Conservation (phyloP, 2,797 vertebrate species). For the Acestrorhynchus altus region DNA sequence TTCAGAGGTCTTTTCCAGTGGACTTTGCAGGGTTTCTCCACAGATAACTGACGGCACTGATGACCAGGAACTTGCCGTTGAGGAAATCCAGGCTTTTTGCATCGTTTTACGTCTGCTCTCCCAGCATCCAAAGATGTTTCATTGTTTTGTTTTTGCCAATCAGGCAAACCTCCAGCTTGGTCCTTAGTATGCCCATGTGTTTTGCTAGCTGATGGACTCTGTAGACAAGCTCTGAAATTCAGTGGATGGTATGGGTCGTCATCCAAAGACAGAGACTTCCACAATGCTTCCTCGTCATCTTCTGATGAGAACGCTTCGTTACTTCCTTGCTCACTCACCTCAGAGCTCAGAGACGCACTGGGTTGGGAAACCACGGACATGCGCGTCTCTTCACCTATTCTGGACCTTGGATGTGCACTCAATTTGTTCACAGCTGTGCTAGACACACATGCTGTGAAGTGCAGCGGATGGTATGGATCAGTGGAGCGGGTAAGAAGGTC, state of each 20-base stretch:
- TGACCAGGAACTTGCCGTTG: conserved; percentile 59
- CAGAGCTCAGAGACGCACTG: conserved; percentile 36
- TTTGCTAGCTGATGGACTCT: conserved; percentile 50
- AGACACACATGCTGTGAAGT: conserved; percentile 73
- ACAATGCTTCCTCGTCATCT: conserved; percentile 77
- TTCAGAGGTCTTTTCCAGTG: conserved; percentile 68
- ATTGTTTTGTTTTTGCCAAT: neutral
- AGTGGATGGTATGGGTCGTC: conserved; percentile 80
- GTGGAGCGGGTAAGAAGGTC: conserved; percentile 72
- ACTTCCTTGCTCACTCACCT: conserved; percentile 59
- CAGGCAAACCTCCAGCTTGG: neutral
- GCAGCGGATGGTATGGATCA: conserved; percentile 82
- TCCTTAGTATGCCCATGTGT: neutral
- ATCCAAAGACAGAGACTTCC: conserved; percentile 69
- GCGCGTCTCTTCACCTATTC: neutral
- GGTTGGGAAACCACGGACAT: conserved; percentile 41
- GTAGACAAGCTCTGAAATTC: conserved; percentile 75
- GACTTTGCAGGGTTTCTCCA: conserved; percentile 57
- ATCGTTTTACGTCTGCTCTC: neutral
- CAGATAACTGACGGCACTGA: conserved; percentile 52
- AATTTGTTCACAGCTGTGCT: conserved; percentile 45
- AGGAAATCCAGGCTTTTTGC: conserved; percentile 52
- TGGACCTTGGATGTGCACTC: neutral
- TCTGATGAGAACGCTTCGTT: conserved; percentile 58
- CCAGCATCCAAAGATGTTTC: conserved; percentile 7